These are phyloP conservation scores for Rhabdophis nuchalis DNA, from an alignment of 2,797 vertebrate species.

Conservation along the genomic window DNA sequence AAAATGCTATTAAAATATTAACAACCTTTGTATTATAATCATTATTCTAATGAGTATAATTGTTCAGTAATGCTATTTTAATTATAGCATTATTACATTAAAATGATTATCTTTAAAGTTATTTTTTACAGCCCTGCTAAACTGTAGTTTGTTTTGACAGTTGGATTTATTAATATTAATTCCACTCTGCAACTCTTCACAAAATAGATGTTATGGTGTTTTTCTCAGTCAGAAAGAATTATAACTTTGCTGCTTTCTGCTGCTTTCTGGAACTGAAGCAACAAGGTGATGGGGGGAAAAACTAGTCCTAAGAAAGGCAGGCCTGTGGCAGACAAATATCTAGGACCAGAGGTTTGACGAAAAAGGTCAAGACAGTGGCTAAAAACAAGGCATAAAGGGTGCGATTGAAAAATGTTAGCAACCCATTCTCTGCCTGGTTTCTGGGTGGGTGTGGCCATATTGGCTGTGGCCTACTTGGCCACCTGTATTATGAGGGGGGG, in stretches of 20 bases:
- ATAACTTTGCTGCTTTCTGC: neutral
- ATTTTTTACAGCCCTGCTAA: neutral
- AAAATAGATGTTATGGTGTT: neutral
- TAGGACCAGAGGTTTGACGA: neutral
- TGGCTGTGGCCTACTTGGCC: no score
- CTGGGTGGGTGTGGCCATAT: no score
- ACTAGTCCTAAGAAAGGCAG: neutral
- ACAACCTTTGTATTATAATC: neutral
- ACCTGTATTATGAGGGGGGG: no score
- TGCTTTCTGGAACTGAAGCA: neutral
- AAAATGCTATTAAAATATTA: neutral
- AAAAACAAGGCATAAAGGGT: neutral
- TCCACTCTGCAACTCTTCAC: neutral
- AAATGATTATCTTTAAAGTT: constrained; percentile 1
- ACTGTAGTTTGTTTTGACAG: neutral
- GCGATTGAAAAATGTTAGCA: no score
- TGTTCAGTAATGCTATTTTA: constrained; percentile 4
- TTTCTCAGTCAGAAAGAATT: neutral
- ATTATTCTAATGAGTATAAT: neutral
- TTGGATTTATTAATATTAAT: neutral
- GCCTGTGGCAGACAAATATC: neutral
- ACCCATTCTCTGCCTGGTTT: no score
- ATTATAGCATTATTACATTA: neutral
- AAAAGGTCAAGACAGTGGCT: neutral
- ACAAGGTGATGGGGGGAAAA: neutral